Evolutionary conservation across 2,888 invertebrate genomes (phyloP).

Genomic region (Cryptocheilus praepositus): DNA sequence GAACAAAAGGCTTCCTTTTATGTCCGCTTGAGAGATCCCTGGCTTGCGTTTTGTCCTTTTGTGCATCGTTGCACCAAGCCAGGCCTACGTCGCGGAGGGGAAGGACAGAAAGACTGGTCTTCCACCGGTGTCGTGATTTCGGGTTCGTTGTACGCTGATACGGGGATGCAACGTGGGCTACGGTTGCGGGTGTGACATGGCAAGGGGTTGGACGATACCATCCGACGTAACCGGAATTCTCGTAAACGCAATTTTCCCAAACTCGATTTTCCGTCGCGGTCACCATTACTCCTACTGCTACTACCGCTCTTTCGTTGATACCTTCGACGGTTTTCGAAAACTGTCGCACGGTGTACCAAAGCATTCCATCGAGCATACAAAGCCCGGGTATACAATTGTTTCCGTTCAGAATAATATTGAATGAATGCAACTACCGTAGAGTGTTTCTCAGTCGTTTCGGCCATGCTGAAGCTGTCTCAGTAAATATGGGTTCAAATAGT

Average conservation of each 20-base stretch:
- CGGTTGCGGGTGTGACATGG: too few species aligned
- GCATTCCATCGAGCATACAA: too few species aligned
- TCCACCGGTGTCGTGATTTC: conserved; percentile 16
- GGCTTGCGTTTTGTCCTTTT: conserved; percentile 31
- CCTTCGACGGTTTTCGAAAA: too few species aligned
- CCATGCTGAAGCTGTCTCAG: too few species aligned
- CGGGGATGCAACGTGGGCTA: not conserved
- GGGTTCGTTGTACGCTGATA: conserved; percentile 12
- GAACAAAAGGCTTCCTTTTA: conserved; percentile 47
- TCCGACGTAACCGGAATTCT: conserved; percentile 10
- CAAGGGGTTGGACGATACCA: conserved; percentile 11
- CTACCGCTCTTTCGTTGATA: too few species aligned
- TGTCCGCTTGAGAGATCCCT: conserved; percentile 10
- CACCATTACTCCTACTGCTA: too few species aligned
- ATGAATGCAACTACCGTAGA: too few species aligned
- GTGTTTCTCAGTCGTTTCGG: too few species aligned
- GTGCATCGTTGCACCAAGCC: conserved; percentile 27
- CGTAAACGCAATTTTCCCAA: conserved; percentile 13
- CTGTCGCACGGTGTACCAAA: too few species aligned
- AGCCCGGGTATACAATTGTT: too few species aligned
- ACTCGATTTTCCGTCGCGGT: conserved; percentile 6
- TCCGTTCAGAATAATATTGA: too few species aligned
- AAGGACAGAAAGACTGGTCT: conserved; percentile 11
- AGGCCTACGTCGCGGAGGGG: not conserved
- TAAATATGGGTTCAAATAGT: too few species aligned